Percentiles rank a stretch among this genome's conserved stretches.
These are phyloP conservation scores for Phasianus colchicus DNA, from an alignment of 2,113 vertebrate genomes.

Conservation along the genomic window DNA sequence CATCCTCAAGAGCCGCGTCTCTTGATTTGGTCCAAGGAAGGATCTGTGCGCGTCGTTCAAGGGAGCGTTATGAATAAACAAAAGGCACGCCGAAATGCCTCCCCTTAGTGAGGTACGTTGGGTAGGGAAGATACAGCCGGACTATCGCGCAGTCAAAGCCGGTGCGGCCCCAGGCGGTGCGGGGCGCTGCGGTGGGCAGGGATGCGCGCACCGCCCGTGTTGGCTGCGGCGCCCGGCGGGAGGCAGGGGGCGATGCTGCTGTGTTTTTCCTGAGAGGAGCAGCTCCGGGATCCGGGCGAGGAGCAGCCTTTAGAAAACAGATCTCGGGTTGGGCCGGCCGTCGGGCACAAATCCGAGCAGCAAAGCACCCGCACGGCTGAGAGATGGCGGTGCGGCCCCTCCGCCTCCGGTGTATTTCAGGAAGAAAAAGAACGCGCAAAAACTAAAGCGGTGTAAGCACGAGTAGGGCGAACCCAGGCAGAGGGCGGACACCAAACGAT, in stretches of 20 bases:
- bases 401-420: accelerated
- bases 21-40: background rate
- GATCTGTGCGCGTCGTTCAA: background rate
- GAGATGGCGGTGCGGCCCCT: background rate
- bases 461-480: accelerated
- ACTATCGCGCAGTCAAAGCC: too few relatives aligned
- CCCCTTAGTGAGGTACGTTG: accelerated
- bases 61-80: background rate
- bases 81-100: background rate
- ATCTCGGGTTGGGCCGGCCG: background rate
- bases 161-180: too few relatives aligned
- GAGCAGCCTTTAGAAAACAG: background rate
- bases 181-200: too few relatives aligned
- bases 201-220: too few relatives aligned
- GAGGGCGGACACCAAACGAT: accelerated
- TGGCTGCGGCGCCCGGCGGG: background rate
- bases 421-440: too few relatives aligned
- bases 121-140: background rate
- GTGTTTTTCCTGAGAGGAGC: background rate
- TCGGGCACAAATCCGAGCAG: too few relatives aligned
- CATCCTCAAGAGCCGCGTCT: background rate
- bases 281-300: accelerated
- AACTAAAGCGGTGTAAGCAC: background rate
- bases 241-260: background rate
- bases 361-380: accelerated